Percentiles rank a stretch among this genome's conserved stretches.
These are phyloP conservation scores for Esox lucius DNA, from an alignment of 2,797 vertebrate genomes.

Conservation along the genomic window DNA sequence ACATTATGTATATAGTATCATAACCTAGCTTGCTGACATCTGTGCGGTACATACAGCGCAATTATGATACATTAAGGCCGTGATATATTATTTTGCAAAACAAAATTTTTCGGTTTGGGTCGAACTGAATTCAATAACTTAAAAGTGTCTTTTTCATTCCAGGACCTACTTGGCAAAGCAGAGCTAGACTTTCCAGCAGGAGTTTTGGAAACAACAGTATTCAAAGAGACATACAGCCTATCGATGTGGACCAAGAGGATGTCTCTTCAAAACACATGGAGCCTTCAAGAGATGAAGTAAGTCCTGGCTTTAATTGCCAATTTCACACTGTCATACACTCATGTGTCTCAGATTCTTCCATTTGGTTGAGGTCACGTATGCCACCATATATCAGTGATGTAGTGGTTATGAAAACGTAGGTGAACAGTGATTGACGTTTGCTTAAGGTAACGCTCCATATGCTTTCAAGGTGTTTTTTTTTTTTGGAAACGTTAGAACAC, in stretches of 20 bases:
- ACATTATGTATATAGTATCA: not conserved
- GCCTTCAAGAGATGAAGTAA: not conserved
- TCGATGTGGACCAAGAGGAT: slow-evolving; percentile 7
- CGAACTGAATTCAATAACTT: not conserved
- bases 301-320: not conserved
- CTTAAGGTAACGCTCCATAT: not conserved
- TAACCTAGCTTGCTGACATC: not conserved
- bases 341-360: not conserved
- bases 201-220: not conserved
- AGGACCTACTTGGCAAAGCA: not conserved
- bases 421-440: not conserved
- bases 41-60: no score
- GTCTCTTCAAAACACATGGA: not conserved
- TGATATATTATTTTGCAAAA: not conserved
- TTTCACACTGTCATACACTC: not conserved
- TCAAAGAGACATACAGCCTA: not conserved
- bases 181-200: not conserved
- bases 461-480: not conserved
- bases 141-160: not conserved
- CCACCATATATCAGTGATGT: not conserved
- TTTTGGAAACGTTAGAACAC: not conserved
- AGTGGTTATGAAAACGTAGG: not conserved
- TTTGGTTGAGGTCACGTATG: not conserved
- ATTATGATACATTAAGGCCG: not conserved
- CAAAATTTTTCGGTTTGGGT: not conserved